Evolutionary conservation across 64 coral and sea anemone genomes (phyloP).

Genomic region (Montipora sp.): DNA sequence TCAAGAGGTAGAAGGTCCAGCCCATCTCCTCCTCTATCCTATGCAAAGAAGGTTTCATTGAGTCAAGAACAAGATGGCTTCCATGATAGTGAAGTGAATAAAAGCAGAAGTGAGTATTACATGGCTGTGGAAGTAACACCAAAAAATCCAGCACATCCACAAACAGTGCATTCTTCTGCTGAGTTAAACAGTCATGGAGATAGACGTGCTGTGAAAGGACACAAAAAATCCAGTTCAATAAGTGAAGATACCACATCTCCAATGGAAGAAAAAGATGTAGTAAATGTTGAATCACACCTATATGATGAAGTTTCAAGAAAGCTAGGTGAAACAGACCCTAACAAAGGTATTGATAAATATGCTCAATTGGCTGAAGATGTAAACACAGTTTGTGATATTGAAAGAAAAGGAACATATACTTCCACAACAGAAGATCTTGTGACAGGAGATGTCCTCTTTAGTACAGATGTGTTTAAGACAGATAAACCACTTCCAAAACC

Average conservation of each 20-base stretch:
- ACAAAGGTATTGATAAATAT: background rate
- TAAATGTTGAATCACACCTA: background rate
- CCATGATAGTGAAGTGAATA: background rate
- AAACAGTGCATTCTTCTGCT: background rate
- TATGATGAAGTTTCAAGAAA: background rate
- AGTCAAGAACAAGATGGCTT: conserved; percentile 2
- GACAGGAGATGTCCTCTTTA: background rate
- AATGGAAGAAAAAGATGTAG: background rate
- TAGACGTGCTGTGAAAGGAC: background rate
- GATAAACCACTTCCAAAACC: conserved; percentile 24
- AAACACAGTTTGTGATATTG: background rate
- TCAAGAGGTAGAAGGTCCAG: background rate
- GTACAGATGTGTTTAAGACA: background rate
- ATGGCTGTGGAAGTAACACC: background rate
- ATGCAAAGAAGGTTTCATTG: conserved; percentile 6
- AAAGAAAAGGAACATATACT: background rate
- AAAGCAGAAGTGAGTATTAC: background rate
- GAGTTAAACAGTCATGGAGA: background rate
- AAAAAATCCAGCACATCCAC: background rate
- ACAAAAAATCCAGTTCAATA: background rate
- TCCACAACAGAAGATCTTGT: background rate
- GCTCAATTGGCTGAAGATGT: background rate
- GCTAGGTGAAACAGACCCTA: background rate
- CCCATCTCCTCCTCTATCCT: conserved; percentile 1
- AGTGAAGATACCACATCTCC: background rate